Base-by-base conservation (phyloP, 2,888 invertebrate species). In the Caenorhabditis virilis region DNA sequence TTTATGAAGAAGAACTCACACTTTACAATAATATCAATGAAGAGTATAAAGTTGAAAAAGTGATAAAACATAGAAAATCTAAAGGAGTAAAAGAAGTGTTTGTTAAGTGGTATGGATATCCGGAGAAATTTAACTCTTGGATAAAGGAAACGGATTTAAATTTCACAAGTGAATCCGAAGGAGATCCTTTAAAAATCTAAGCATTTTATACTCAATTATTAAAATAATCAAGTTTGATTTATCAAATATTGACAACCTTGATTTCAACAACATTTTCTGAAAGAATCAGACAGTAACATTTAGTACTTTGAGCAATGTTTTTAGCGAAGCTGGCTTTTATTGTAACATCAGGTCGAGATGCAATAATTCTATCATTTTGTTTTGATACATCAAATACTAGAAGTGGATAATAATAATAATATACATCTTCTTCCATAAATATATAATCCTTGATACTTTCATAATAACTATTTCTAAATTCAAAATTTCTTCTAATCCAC, bases 301-400 rank as follows among this genome's bases (percentile, higher is more conserved):
- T 71, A 16, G 70, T 71, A 49, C 52, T 67, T 50, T 63, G 67
- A 36, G 59, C 60, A 41, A 72, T 68, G 42, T 38, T 57, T 50
- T 64, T 72, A 30, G 56, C 26, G 23, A 72, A 72, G n/a, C 36
- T 30, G 6, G 70, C 70, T 51, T 72, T 72, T 59, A 72, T 72
- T 53, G 70, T 65, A 33, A 72, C 63, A 72, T 72, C 70, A 35
- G 72, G 70, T 72, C 72, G 42, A 52, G 64, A 61, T 52, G 38
- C 41, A 52, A 67, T 72, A 39, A 72, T 69, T 65, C 70, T 71
- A 70, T 72, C 69, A n/a, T n/a, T n/a, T n/a, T n/a, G n/a, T n/a
- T n/a, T n/a, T n/a, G n/a, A n/a, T n/a, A n/a, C n/a, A 72, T 71
- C 69, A 58, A 71, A 57, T 47, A 67, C 71, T 56, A 71, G 36